These are phyloP conservation scores for Porites cylindrica DNA, from an alignment of 92 coral and sea anemone species.

Conservation along the genomic window DNA sequence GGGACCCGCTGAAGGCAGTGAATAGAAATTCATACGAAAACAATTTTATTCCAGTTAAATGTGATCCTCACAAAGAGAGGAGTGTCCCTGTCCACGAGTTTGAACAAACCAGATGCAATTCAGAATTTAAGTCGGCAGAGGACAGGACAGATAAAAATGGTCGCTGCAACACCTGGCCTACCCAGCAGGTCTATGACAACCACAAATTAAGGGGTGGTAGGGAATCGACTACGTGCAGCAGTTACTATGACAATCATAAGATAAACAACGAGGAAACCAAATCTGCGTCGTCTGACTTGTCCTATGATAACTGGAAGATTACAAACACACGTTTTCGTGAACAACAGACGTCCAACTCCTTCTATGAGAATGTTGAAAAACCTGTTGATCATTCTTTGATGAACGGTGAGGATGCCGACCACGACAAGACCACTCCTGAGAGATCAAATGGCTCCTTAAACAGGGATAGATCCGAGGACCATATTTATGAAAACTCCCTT, in stretches of 20 bases:
- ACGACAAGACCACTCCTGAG: neutral
- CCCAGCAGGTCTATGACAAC: conserved; percentile 52
- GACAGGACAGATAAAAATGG: neutral
- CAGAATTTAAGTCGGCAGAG: neutral
- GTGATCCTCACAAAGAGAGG: conserved; percentile 11
- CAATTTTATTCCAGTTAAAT: conserved; percentile 5
- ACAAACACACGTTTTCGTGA: neutral
- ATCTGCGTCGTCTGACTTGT: neutral
- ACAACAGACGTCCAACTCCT: neutral
- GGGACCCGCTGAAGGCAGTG: neutral
- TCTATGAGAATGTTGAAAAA: conserved; percentile 60
- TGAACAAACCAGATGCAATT: neutral
- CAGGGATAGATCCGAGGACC: neutral
- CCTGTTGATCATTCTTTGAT: conserved; percentile 13
- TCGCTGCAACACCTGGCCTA: conserved; percentile 20
- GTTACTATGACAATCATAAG: conserved; percentile 56
- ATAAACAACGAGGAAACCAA: neutral
- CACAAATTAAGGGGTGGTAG: conserved; percentile 26
- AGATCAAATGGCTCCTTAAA: neutral
- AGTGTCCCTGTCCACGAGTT: neutral
- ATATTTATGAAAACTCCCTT: conserved; percentile 26
- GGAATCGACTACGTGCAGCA: neutral
- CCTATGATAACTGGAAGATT: conserved; percentile 60
- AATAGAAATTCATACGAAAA: conserved; percentile 29
- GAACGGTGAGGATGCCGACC: neutral